A percentile compares a stretch with the other conserved stretches of the same genome.
Conservation (phyloP, 2,888 invertebrate species). For the Graphium colonna region DNA sequence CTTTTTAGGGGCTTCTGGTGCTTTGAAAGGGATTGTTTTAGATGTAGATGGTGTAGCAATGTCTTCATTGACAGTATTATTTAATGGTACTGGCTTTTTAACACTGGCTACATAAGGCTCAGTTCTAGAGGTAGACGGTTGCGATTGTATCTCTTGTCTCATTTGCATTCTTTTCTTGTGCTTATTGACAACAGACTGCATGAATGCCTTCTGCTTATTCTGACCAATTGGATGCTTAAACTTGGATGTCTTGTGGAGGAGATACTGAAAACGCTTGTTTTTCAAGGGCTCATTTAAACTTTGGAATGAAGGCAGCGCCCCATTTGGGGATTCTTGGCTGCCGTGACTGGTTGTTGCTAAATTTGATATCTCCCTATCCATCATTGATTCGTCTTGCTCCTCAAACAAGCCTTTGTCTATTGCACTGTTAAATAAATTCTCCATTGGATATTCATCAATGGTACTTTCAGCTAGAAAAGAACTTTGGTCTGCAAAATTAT, state of each 20-base stretch:
- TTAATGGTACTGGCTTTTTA: slow-evolving; percentile 59
- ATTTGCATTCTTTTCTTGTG: slow-evolving; percentile 71
- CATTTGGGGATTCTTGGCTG: slow-evolving; percentile 56
- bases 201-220: slow-evolving; percentile 74
- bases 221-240: slow-evolving; percentile 73
- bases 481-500: slow-evolving; percentile 70
- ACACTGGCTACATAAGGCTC: slow-evolving; percentile 62
- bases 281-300: slow-evolving; percentile 71
- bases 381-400: slow-evolving; percentile 69
- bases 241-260: slow-evolving; percentile 74
- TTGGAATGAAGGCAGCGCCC: slow-evolving; percentile 67
- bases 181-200: slow-evolving; percentile 75
- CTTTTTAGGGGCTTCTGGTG: slow-evolving; percentile 61
- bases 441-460: slow-evolving; percentile 76
- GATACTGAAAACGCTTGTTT: slow-evolving; percentile 73
- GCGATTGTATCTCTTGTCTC: slow-evolving; percentile 53
- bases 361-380: slow-evolving; percentile 74
- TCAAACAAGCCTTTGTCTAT: slow-evolving; percentile 73
- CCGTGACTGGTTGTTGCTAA: slow-evolving; percentile 72
- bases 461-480: slow-evolving; percentile 72
- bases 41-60: slow-evolving; percentile 60
- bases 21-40: slow-evolving; percentile 57
- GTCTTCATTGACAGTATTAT: slow-evolving; percentile 54
- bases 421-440: slow-evolving; percentile 72
- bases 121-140: slow-evolving; percentile 67